Conservation (phyloP, 1,140 invertebrate genomes). For the Drosophila miranda region DNA sequence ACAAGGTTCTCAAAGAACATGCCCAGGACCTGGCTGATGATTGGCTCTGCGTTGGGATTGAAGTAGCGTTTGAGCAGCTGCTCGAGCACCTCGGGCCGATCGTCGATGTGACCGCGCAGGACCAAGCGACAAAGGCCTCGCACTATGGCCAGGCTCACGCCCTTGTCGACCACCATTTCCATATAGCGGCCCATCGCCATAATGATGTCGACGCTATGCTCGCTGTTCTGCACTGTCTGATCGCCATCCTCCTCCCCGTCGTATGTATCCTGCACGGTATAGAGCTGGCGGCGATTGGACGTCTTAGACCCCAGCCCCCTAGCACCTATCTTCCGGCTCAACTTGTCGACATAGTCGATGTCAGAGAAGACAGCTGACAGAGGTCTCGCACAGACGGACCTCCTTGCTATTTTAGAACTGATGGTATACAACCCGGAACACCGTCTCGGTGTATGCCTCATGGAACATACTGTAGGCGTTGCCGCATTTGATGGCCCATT, state of each 20-base stretch:
- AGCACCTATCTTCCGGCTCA: constrained; percentile 21
- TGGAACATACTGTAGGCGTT: constrained; percentile 75
- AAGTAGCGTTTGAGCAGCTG: constrained; percentile 71
- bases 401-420: constrained; percentile 78
- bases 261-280: constrained; percentile 67
- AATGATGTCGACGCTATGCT: constrained; percentile 66
- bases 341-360: constrained; percentile 59
- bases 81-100: constrained; percentile 71
- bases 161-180: constrained; percentile 61
- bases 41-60: too few species aligned
- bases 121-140: constrained; percentile 71
- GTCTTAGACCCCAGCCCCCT: constrained; percentile 28
- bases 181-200: constrained; percentile 72
- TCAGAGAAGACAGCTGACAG: constrained; percentile 69
- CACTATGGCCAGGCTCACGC: constrained; percentile 62
- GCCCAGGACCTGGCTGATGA: too few species aligned
- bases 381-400: constrained; percentile 65
- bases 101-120: constrained; percentile 62
- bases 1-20: too few species aligned
- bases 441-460: constrained; percentile 74
- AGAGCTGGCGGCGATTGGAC: constrained; percentile 59
- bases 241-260: constrained; percentile 68
- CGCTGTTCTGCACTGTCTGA: constrained; percentile 29
- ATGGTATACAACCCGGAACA: constrained; percentile 66
- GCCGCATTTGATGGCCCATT: constrained; percentile 80